Percentiles rank a stretch among this genome's conserved stretches.
These are phyloP conservation scores for cat (Felis catus) DNA, from an alignment of 2,113 vertebrate species.

Conservation along the genomic window F.catus_Fca126_mat1.0 CM031418.1:125310501-125311000, in stretches of 20 bases:
- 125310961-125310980: neutral
- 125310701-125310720: neutral
- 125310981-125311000: neutral
- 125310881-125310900: neutral
- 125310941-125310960: neutral
- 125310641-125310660: conserved; percentile 28
- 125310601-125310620: neutral
- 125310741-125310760: conserved; percentile 38
- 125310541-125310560: neutral
- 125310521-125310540: neutral
- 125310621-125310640: neutral
- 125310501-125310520: neutral
- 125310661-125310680: neutral
- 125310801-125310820: neutral
- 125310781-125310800: neutral
- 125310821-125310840: neutral
- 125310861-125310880: neutral
- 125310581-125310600: neutral
- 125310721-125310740: neutral
- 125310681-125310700: neutral
- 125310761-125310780: conserved; percentile 15
- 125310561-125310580: neutral
- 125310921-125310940: neutral
- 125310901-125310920: neutral
- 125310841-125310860: neutral